phyloP scores from a whole-genome alignment of 2,797 vertebrate species.

The Threskiornis aethiopicus region DNA sequence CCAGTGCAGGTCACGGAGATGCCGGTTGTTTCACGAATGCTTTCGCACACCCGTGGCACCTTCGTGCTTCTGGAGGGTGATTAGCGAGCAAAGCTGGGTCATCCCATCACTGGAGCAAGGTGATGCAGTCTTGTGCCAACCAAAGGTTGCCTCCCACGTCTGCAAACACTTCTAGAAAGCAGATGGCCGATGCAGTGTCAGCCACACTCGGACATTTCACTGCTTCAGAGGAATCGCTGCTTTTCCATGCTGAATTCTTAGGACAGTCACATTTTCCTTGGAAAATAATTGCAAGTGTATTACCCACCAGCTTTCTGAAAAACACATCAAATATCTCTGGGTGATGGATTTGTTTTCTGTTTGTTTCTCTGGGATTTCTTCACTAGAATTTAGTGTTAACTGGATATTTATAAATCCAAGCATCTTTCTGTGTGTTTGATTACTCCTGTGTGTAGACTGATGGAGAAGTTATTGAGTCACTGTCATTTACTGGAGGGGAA shows the following conservation, averaged over 20 bases:
- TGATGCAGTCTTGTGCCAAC: neutral
- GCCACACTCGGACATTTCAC: neutral
- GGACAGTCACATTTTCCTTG: neutral
- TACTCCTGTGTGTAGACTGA: neutral
- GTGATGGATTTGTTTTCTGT: neutral
- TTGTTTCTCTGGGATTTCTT: neutral
- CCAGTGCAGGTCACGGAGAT: neutral
- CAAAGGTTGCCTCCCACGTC: neutral
- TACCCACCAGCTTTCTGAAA: neutral
- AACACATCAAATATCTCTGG: neutral
- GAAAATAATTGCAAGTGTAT: neutral
- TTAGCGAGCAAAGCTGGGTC: neutral
- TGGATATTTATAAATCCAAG: neutral
- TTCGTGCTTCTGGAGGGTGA: neutral
- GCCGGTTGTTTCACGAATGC: no score
- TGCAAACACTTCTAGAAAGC: neutral
- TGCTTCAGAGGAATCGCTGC: neutral
- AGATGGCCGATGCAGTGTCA: neutral
- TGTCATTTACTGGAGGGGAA: neutral
- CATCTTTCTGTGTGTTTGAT: neutral
- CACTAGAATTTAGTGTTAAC: neutral
- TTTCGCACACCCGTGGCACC: fast-evolving
- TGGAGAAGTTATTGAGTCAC: neutral
- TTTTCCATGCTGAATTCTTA: neutral
- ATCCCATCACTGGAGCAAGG: neutral